Conservation (phyloP, 2,888 invertebrate species). For the Hyppa rectilinea region DNA sequence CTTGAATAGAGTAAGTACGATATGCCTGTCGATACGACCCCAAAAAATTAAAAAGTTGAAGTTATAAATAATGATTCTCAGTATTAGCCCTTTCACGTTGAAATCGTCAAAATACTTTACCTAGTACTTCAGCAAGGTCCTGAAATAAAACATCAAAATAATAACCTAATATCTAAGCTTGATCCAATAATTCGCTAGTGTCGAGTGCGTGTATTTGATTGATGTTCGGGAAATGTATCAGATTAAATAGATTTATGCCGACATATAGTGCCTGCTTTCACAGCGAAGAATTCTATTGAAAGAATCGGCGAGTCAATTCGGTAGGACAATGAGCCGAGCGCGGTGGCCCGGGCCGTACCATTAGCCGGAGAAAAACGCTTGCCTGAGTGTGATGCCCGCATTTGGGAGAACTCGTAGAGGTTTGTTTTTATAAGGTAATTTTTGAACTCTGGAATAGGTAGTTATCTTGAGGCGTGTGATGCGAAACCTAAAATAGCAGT, state of each 20-base stretch:
- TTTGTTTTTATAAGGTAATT: not conserved
- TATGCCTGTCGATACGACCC: too few relatives aligned
- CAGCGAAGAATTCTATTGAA: constrained; percentile 81
- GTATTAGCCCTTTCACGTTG: too few relatives aligned
- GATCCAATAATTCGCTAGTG: constrained; percentile 72
- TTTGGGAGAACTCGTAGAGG: constrained; percentile 51
- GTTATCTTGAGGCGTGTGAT: not conserved
- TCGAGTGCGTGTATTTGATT: constrained; percentile 75
- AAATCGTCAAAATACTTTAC: too few relatives aligned
- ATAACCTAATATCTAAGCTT: constrained; percentile 26
- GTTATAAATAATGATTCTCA: too few relatives aligned
- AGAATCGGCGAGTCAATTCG: constrained; percentile 83
- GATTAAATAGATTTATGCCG: constrained; percentile 84
- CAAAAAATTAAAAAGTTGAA: too few relatives aligned
- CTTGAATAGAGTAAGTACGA: constrained; percentile 15
- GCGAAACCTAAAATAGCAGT: too few relatives aligned
- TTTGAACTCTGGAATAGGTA: not conserved
- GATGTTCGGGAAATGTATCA: constrained; percentile 84
- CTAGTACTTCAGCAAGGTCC: too few relatives aligned
- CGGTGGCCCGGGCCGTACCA: constrained; percentile 62
- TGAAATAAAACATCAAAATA: not conserved
- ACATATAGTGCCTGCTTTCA: constrained; percentile 83
- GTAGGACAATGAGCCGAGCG: constrained; percentile 80
- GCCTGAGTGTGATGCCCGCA: constrained; percentile 43
- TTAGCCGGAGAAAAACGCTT: not conserved